phyloP scores from a whole-genome alignment of 1,140 invertebrate genomes.

The Diabrotica virgifera region DNA sequence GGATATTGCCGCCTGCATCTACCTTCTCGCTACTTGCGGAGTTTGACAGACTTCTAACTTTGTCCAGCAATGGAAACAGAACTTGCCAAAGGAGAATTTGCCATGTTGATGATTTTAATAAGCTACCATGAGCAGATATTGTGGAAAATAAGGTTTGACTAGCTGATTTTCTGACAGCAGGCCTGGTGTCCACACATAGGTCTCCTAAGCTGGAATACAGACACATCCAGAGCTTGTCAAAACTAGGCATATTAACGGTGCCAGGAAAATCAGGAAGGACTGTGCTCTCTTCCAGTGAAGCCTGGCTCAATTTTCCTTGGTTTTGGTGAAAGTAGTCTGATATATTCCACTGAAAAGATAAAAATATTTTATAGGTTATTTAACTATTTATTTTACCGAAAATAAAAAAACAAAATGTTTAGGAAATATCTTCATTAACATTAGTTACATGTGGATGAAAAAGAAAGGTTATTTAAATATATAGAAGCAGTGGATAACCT shows the following conservation, averaged over 20 bases:
- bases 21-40: conserved; percentile 93
- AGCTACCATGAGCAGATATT: conserved; percentile 88
- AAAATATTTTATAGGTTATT: not conserved
- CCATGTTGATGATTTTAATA: conserved; percentile 87
- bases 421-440: too few relatives aligned
- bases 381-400: too few relatives aligned
- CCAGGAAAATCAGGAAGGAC: conserved; percentile 82
- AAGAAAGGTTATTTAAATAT: too few relatives aligned
- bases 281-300: conserved; percentile 65
- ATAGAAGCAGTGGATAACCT: too few relatives aligned
- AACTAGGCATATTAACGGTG: conserved; percentile 79
- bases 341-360: conserved; percentile 85
- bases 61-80: conserved; percentile 92
- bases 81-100: conserved; percentile 87
- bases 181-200: conserved; percentile 90
- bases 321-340: conserved; percentile 97
- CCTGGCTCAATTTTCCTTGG: conserved; percentile 78
- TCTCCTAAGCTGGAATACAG: conserved; percentile 87
- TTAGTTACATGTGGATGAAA: too few relatives aligned
- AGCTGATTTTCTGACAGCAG: conserved; percentile 96
- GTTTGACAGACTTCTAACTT: conserved; percentile 85
- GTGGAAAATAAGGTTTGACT: conserved; percentile 98
- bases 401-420: too few relatives aligned
- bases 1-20: conserved; percentile 86
- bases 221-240: conserved; percentile 95